These are phyloP conservation scores for Branchipolynoe longqiensis DNA, from an alignment of 2,888 invertebrate genomes.

Conservation along the genomic window DNA sequence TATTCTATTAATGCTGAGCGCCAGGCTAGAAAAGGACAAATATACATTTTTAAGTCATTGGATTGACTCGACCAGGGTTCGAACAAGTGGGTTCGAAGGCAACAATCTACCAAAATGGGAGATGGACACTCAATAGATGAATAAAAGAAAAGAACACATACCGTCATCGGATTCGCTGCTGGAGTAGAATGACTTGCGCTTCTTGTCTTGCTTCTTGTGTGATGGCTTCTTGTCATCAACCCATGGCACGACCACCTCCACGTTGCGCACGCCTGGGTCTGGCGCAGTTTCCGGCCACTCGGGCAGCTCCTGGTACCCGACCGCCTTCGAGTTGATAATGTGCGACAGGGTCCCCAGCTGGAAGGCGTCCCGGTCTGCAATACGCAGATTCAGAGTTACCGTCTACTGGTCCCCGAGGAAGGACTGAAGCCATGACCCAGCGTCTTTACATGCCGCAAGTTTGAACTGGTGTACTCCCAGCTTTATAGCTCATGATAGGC, in stretches of 20 bases:
- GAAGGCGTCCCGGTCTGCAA: slow-evolving; percentile 89
- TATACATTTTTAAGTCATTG: no score
- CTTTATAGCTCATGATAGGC: no score
- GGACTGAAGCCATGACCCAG: no score
- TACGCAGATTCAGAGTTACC: no score
- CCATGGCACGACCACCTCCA: slow-evolving; percentile 81
- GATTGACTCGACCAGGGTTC: no score
- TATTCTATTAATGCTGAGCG: no score
- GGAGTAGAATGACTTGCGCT: slow-evolving; percentile 87
- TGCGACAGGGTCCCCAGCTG: slow-evolving; percentile 97
- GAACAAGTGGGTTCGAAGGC: no score
- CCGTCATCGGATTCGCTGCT: slow-evolving; percentile 81
- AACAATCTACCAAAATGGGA: no score
- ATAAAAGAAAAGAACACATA: background rate
- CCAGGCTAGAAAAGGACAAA: no score
- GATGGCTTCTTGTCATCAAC: slow-evolving; percentile 67
- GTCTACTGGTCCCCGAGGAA: no score
- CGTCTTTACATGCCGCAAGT: no score
- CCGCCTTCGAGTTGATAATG: slow-evolving; percentile 92
- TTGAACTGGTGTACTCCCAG: no score
- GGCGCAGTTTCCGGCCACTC: slow-evolving; percentile 89
- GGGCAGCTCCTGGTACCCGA: slow-evolving; percentile 94
- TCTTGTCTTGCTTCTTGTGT: slow-evolving; percentile 53
- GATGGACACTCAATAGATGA: background rate
- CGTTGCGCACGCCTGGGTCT: slow-evolving; percentile 90